Base-by-base conservation (phyloP, 2,888 invertebrate species). In the Villa cingulata region DNA sequence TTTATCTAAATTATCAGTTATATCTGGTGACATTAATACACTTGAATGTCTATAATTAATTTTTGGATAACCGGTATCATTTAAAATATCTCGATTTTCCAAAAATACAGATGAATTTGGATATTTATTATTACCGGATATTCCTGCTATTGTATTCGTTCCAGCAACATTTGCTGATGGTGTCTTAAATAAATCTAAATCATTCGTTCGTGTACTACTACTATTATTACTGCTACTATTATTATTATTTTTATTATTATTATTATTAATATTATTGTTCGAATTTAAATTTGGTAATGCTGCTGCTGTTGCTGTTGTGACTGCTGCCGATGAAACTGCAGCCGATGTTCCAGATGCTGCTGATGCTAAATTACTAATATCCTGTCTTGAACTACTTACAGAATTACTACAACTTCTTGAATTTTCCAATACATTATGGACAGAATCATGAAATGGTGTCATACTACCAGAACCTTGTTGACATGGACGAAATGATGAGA, bases 51-150 rank as follows among this genome's bases (percentile, higher is more conserved):
- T 61, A 55, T 64, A 65, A 50, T 62, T 62, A 42, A 64, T 58
- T 59, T 65, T 66, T 59, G 66, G 62, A 58, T 63, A 63, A 46
- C 60, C 61, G 15, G 60, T 59, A 55, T 69, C 69, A 53, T 67
- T 68, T 48, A 70, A 62, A 56, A 70, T 68, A 57, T 70, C 70
- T 54, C 66, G 64, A 57, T 70, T 70, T 60, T 70, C 69, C 54
- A 69, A 56, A 51, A 70, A 70, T 54, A 70, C 66, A 50, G 69
- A 68, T 53, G 70, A 70, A 53, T 66, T 66, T 41, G 68, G 68
- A 59, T 66, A 66, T 51, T 66, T 64, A 53, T 62, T 59, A 50
- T 50, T 50, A 39, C 49, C 44, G 39, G 43, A 43, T 14, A 46
- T 41, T 32, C 51, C 51, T 12, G 53, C 49, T 49, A 53, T 48